These are phyloP conservation scores for Scartelaos histophorus DNA, from an alignment of 2,113 vertebrate genomes.

Conservation along the genomic window DNA sequence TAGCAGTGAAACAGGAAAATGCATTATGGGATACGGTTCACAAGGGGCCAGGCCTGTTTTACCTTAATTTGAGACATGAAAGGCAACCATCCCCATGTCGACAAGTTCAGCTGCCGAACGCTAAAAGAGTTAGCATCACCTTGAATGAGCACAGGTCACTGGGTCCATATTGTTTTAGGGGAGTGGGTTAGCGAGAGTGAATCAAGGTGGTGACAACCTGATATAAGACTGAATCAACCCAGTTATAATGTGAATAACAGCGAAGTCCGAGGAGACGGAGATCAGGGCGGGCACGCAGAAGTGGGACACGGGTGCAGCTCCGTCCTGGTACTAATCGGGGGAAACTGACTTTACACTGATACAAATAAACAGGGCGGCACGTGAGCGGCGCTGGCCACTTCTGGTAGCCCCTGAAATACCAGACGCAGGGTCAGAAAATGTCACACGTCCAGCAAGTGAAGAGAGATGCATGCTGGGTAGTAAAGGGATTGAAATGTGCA, in stretches of 20 bases:
- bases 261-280: neutral
- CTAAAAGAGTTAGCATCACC: slow-evolving; percentile 44
- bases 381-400: slow-evolving; percentile 29
- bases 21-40: slow-evolving; percentile 34
- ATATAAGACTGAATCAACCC: slow-evolving; percentile 47
- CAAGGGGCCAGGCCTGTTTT: slow-evolving; percentile 27
- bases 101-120: slow-evolving; percentile 25
- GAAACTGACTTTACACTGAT: slow-evolving; percentile 15
- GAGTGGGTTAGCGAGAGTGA: slow-evolving; percentile 23
- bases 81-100: slow-evolving; percentile 19
- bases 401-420: slow-evolving; percentile 18
- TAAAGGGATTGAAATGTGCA: neutral
- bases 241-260: slow-evolving; percentile 64
- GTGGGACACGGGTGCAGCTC: slow-evolving; percentile 13
- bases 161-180: slow-evolving; percentile 31
- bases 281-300: neutral
- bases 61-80: slow-evolving; percentile 51
- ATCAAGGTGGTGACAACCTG: slow-evolving; percentile 59
- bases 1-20: slow-evolving; percentile 21
- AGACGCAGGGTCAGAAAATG: slow-evolving; percentile 29
- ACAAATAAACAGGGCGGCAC: slow-evolving; percentile 21
- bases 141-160: slow-evolving; percentile 50
- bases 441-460: slow-evolving; percentile 26
- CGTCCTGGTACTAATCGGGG: slow-evolving; percentile 11
- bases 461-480: neutral